These are phyloP conservation scores for Dinocampus coccinellae DNA, from an alignment of 2,888 invertebrate species.

Conservation along the genomic window DNA sequence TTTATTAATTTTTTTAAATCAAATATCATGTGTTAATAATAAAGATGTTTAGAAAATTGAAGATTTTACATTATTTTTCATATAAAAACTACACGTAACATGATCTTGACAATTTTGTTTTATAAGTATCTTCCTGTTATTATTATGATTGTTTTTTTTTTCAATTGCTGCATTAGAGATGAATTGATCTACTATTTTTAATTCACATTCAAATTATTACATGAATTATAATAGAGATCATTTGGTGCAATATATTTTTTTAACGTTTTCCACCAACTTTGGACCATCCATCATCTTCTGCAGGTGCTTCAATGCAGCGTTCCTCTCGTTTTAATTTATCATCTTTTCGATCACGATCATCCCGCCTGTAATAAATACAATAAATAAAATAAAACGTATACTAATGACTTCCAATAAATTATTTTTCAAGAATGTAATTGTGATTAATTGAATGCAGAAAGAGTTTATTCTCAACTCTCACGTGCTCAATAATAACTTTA, in stretches of 20 bases:
- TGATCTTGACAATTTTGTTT: neutral
- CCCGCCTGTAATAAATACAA: conserved; percentile 9
- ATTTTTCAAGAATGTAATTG: too few species aligned
- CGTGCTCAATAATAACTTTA: neutral
- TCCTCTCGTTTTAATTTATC: conserved; percentile 45
- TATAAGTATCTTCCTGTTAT: neutral
- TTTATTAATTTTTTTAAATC: neutral
- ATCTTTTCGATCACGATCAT: conserved; percentile 47
- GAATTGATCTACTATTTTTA: too few species aligned
- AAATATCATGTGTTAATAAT: too few species aligned
- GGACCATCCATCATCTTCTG: conserved; percentile 61
- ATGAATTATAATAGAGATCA: neutral
- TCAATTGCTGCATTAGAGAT: too few species aligned
- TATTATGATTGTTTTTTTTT: neutral
- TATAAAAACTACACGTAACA: neutral
- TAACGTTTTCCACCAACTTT: conserved; percentile 63
- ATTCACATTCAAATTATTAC: too few species aligned
- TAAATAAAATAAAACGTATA: neutral
- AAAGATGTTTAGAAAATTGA: neutral
- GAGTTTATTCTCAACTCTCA: too few species aligned
- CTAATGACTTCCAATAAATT: neutral
- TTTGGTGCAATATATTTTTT: conserved; percentile 22
- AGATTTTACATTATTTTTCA: neutral
- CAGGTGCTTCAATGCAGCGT: conserved; percentile 38
- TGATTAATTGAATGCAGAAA: too few species aligned